These are phyloP conservation scores for Drosophila pseudotakahashii DNA, from an alignment of 2,888 invertebrate species.

Conservation along the genomic window DNA sequence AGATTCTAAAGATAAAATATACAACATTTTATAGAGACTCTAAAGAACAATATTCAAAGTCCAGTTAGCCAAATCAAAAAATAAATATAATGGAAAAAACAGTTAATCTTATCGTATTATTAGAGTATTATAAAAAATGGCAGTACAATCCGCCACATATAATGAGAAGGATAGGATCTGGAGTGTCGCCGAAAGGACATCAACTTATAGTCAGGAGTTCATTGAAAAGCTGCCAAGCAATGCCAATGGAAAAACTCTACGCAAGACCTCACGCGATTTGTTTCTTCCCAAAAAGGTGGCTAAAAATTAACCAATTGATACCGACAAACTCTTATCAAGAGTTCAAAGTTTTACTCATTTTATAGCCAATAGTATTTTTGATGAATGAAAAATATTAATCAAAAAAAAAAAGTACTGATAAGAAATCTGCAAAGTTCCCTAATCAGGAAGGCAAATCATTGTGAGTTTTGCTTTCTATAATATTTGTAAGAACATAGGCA, in stretches of 20 bases:
- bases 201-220: constrained; percentile 53
- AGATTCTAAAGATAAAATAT: too few species aligned
- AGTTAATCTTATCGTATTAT: background rate
- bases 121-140: constrained; percentile 1
- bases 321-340: background rate
- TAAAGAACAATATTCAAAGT: too few species aligned
- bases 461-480: background rate
- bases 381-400: constrained; percentile 8
- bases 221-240: constrained; percentile 71
- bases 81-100: too few species aligned
- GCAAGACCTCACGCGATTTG: constrained; percentile 58
- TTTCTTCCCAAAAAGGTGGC: constrained; percentile 34
- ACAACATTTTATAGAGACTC: too few species aligned
- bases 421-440: background rate
- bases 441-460: background rate
- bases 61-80: too few species aligned
- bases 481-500: background rate
- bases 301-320: background rate
- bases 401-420: background rate
- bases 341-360: background rate
- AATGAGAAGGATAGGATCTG: constrained; percentile 38
- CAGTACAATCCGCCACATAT: constrained; percentile 3
- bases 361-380: background rate
- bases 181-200: constrained; percentile 17
- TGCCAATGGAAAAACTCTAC: constrained; percentile 61